Percentiles rank a stretch among this genome's conserved stretches.
phyloP scores from a whole-genome alignment of 2,888 invertebrate genomes.

The Cataglyphis albicans region DNA sequence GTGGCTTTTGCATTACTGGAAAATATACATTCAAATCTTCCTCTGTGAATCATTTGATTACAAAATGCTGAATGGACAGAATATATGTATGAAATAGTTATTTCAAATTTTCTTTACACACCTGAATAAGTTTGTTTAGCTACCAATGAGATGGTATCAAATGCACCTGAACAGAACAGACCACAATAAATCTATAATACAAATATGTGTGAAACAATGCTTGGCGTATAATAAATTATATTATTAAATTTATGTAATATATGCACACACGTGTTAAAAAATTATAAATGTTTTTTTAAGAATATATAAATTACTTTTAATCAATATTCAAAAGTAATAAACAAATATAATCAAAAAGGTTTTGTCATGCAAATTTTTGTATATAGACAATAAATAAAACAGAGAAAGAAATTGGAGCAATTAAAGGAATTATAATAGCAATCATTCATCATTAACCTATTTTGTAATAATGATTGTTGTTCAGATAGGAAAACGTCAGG shows the following conservation, averaged over 20 bases:
- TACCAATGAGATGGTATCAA: conserved; percentile 84
- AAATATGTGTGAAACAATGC: not conserved
- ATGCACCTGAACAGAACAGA: conserved; percentile 86
- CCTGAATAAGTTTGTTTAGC: conserved; percentile 85
- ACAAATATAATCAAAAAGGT: conserved; percentile 6
- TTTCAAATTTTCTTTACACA: conserved; percentile 80
- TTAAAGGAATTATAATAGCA: not conserved
- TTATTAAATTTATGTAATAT: conserved; percentile 57
- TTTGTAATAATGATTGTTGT: not conserved
- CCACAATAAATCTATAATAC: conserved; percentile 76
- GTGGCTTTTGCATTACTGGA: not conserved
- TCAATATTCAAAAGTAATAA: not conserved
- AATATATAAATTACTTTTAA: not conserved
- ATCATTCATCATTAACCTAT: not conserved
- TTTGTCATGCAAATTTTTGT: conserved; percentile 7
- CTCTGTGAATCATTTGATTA: conserved; percentile 3
- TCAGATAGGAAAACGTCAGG: conserved; percentile 58
- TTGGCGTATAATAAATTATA: conserved; percentile 13
- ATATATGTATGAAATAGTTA: conserved; percentile 67
- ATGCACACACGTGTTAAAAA: conserved; percentile 1
- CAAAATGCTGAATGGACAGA: conserved; percentile 85
- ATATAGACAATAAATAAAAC: not conserved
- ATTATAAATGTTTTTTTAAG: not conserved
- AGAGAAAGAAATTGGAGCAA: not conserved
- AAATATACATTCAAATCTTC: not conserved